Base-by-base conservation (phyloP, 2,113 vertebrate genomes). In the Erpornis zantholeuca region DNA sequence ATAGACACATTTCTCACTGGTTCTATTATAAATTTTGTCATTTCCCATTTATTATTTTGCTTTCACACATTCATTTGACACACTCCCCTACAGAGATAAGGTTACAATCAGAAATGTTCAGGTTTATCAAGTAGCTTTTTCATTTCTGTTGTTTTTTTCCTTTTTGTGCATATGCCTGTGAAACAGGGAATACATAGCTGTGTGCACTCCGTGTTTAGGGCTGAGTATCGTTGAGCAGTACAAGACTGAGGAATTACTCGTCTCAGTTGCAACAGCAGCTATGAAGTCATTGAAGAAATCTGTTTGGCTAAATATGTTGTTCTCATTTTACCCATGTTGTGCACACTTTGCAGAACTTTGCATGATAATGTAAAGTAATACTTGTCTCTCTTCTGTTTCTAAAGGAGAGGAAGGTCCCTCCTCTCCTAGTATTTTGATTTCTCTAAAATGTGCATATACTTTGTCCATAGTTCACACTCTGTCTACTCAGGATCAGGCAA, bases 11-110 rank as follows among this genome's bases (percentile, higher is more conserved):
- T 86, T 71, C 49, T 75, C 35, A n/a, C 33, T 44, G 15, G 7
- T 82, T n/a, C 29, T 61, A 11, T 78, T 36, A 56, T 7, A 19
- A 56, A 78, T 50, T 59, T 68, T 88, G 59, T 64, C 8, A 64
- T 69, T 85, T 78, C 15, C 15, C n/a, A 65, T 82, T 75, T 78
- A 47, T 88, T 75, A 35, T 61, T 86, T 91, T 88, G 27, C 49
- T 80, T 89, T 64, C 44, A 45, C 24, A 9, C 20, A 50, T 80
- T 91, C 66, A 61, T 11, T 69, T 88, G 60, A 65, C 33, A 71
- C 10, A 24, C 7, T 63, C 3, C 11, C 4, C 28, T 49, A 11
- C 1, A 40, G 35, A 47, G 28, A 71, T 40, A 45, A 79, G 25
- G n/a, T 59, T 66, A 57, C 23, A 42, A 14, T 31, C 8, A 15